Evolutionary conservation across 1,140 invertebrate genomes (phyloP).

Genomic region (Drosophila takahashii): DNA sequence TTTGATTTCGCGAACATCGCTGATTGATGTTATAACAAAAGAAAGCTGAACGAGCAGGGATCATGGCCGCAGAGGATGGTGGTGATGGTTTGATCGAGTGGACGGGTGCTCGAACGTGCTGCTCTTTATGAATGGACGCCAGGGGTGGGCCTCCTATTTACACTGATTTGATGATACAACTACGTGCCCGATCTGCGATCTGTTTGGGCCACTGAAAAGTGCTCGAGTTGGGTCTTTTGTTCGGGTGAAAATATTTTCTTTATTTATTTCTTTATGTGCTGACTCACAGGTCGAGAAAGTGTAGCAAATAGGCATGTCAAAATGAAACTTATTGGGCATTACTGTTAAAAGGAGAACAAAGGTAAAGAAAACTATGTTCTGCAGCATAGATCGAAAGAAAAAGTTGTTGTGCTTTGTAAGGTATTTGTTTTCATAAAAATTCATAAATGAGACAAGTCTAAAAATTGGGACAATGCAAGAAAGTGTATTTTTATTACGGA

Average conservation of each 20-base stretch:
- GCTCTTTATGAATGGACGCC: slow-evolving; percentile 50
- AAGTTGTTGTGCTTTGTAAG: too few relatives aligned
- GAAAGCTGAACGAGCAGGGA: slow-evolving; percentile 51
- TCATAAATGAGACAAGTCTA: too few relatives aligned
- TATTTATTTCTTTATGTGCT: slow-evolving; percentile 26
- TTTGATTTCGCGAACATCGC: slow-evolving; percentile 42
- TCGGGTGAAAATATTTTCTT: slow-evolving; percentile 44
- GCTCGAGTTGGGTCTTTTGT: slow-evolving; percentile 16
- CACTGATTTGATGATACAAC: slow-evolving; percentile 19
- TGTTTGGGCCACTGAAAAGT: slow-evolving; percentile 16
- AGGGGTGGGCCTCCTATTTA: slow-evolving; percentile 28
- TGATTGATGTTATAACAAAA: slow-evolving; percentile 59
- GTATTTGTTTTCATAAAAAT: too few relatives aligned
- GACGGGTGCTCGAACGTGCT: slow-evolving; percentile 26
- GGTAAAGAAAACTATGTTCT: neutral
- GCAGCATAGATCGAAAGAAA: too few relatives aligned
- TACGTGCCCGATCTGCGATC: slow-evolving; percentile 21
- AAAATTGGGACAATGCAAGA: too few relatives aligned
- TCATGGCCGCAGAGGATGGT: slow-evolving; percentile 36
- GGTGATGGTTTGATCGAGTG: slow-evolving; percentile 38
- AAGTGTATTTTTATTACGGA: too few relatives aligned
- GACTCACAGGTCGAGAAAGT: slow-evolving; percentile 62
- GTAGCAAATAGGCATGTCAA: slow-evolving; percentile 61
- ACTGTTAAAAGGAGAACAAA: neutral
- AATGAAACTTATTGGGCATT: slow-evolving; percentile 12